Evolutionary conservation across 2,113 vertebrate species (phyloP), one percentile per base, ranked within the genome.

Genomic region (Reinhardtius hippoglossoides): DNA sequence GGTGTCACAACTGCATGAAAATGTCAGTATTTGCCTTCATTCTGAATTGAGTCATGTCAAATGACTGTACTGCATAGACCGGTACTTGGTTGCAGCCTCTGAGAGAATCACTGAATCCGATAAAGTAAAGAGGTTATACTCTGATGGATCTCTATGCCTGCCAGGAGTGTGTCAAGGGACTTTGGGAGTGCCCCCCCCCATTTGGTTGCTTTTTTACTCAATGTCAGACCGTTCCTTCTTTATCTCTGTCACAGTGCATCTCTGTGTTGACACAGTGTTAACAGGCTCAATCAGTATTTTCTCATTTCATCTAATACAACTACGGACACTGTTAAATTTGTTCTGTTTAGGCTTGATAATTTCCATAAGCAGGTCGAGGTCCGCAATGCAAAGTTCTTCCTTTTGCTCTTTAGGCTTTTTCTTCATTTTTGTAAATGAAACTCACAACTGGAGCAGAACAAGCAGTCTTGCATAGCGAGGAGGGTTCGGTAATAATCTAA

Each of bases 371-470:
- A 3, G 52, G 46, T 16, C 7, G 15, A 50, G 44, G 44, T 46
- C 37, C 63, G 10, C 9, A 27, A 48, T 67, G 48, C 26, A 27
- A n/a, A 67, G 26, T 35, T 50, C 10, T 42, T 60, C 10, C 5
- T 40, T 48, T 48, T 37, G 59, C n/a, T 44, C 64, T 26, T 24
- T 14, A 3, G 2, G 0, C 7, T 31, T 40, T 23, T 74, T 60
- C 44, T 26, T 26, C 1, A 46, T 18, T 40, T 62, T 21, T 78
- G 3, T 37, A 18, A 44, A 23, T 54, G 26, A 44, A 78, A 74
- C 31, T 54, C 44, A 66, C 21, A 75, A 63, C 73, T 62, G 44
- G 56, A 76, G 48, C 60, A 63, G 66, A 70, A 26, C 15, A 9
- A 27, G 37, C 1, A 4, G 61, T 27, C 46, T 40, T 31, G 27